Evolutionary conservation across 2,888 invertebrate genomes (phyloP), one percentile per base, ranked within the genome.

Genomic region (Microplitis manilae): DNA sequence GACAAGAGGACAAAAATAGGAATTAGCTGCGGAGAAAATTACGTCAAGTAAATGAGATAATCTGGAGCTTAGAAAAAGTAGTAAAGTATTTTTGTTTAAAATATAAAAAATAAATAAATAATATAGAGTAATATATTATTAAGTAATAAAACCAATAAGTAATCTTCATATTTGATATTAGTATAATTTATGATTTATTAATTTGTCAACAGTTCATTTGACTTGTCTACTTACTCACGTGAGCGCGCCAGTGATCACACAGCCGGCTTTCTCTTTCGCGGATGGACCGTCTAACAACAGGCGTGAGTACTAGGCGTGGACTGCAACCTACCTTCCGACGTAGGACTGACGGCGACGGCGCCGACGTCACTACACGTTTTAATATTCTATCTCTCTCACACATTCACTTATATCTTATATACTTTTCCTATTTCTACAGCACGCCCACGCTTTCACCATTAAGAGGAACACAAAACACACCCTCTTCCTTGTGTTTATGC

Each of bases 1-100:
- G 78, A 77, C 81, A 78, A 39, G 69, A 70, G 15, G 80, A 80
- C 81, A 71, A 68, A 81, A 81, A 81, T 81, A 81, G 81, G 75
- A 78, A 76, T 76, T 50, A 73, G 75, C 79, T 76, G 78, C 73
- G 77, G 76, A 78, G 79, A 79, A 76, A 74, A 38, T 67, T 62
- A 41, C 41, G 20, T 40, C 38, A 65, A 65, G 30, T 30, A 65
- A 65, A 62, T 20, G 62, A 62, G 20, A 62, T 62, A 62, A 62
- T 71, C 73, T 73, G 64, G 65, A 73, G 50, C 64, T 62, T 62
- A 73, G 20, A 59, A 39, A 15, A 39, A 71, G 38, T 59, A 71
- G 40, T 50, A 64, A 41, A 41, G n/a, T 73, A 9, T 17, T 62
- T 62, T 62, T 15, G 62, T 50, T 50, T 50, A 50, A 50, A 8